Evolutionary conservation across 2,797 vertebrate species (phyloP).

Genomic region (Manis pentadactyla): DNA sequence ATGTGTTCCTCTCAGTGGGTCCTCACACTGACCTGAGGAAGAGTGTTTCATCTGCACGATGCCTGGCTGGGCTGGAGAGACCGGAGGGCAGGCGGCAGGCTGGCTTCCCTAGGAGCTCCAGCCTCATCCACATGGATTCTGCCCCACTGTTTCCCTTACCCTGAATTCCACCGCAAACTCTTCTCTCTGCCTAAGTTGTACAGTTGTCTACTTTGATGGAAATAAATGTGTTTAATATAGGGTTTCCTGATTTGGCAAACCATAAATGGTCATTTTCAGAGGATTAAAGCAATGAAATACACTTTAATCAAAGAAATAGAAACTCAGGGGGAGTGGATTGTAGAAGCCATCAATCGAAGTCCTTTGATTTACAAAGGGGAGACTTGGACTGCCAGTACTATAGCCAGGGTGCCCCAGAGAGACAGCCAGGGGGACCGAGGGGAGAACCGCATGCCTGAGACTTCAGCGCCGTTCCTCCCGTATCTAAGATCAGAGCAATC

Average conservation of each 20-base stretch:
- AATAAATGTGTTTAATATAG: not conserved
- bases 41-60: accelerated
- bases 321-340: not conserved
- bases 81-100: accelerated
- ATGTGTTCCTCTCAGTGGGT: accelerated
- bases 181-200: not conserved
- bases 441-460: accelerated
- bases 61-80: not conserved
- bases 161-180: too few species aligned
- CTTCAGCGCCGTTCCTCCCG: not conserved
- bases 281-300: not conserved
- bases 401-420: not conserved
- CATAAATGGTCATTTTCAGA: not conserved
- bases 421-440: not conserved
- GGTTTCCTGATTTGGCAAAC: not conserved
- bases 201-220: not conserved
- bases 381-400: not conserved
- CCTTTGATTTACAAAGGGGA: not conserved
- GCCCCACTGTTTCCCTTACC: accelerated
- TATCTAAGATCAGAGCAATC: not conserved
- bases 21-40: not conserved
- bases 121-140: accelerated
- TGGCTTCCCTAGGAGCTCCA: accelerated
- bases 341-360: not conserved
- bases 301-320: not conserved